Percentiles rank a stretch among this genome's conserved stretches.
Evolutionary conservation across 1,140 invertebrate species (phyloP).

Genomic region (Ceratitis capitata): DNA sequence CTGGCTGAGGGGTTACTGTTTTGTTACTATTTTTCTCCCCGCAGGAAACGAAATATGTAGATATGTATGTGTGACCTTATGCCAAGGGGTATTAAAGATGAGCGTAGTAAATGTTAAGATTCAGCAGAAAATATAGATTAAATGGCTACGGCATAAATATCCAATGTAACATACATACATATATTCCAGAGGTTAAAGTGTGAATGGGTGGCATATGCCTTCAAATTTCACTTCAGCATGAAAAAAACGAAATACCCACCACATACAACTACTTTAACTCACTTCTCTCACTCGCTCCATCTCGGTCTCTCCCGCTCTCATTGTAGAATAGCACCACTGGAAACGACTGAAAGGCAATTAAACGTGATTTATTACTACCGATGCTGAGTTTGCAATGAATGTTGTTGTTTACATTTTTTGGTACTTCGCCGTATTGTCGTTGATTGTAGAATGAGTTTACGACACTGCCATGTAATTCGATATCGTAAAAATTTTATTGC

Average conservation of each 20-base stretch:
- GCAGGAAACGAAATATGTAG: not conserved
- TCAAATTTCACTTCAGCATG: too few relatives aligned
- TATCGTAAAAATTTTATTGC: conserved; percentile 6
- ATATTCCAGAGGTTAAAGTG: not conserved
- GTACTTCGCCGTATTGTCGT: not conserved
- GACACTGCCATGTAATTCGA: not conserved
- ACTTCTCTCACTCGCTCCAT: too few relatives aligned
- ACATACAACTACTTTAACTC: not conserved
- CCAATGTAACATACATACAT: not conserved
- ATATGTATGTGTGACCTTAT: not conserved
- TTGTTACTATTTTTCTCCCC: too few relatives aligned
- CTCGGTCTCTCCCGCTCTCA: too few relatives aligned
- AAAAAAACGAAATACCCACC: too few relatives aligned
- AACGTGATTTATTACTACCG: conserved; percentile 38
- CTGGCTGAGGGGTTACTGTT: not conserved
- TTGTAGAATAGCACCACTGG: not conserved
- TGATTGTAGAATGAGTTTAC: not conserved
- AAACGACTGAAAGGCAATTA: conserved; percentile 18
- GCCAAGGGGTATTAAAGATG: not conserved
- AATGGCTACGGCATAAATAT: not conserved
- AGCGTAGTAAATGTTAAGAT: not conserved
- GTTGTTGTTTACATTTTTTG: not conserved
- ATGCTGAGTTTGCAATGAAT: not conserved
- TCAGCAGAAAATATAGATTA: not conserved
- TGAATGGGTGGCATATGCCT: not conserved